Evolutionary conservation across 2,888 invertebrate genomes (phyloP), one percentile per base, ranked within the genome.

Genomic region (Baronia brevicornis): DNA sequence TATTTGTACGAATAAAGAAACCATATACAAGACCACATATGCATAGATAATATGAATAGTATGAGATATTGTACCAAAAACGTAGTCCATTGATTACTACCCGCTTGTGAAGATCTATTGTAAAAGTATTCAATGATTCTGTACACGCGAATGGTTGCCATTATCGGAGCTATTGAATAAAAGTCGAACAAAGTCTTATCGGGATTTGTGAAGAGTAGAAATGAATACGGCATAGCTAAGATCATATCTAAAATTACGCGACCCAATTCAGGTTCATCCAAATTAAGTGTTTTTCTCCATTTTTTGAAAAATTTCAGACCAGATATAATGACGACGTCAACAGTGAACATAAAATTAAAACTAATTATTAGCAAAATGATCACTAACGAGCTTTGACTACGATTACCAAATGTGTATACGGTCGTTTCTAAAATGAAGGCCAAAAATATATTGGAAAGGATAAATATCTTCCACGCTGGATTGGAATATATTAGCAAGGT

Each of bases 1-100:
- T 52, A 51, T 52, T 58, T 67, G 38, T 75, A 69, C 1, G 84
- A 67, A 49, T 75, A 69, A 13, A 82, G 49, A 52, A 68, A 84
- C 82, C 84, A 84, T 12, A 84, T 54, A 41, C 85, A 84, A 6
- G 84, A 75, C 64, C 75, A 72, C 3, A 75, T 73, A 44, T 86
- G 86, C 5, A 78, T 72, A 13, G 75, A 69, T 8, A 85, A 38
- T 21, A 82, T 42, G 36, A 86, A 74, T 13, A 79, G 62, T 42
- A 74, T 70, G 1, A 84, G 54, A 44, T 84, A 85, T 48, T 85
- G 80, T n/a, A 73, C 66, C 23, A 84, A 53, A 47, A 84, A 84
- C 11, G 77, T 75, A 7, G 73, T 73, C 77, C 82, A 82, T 48
- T 82, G 84, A 48, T 82, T 82, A 32, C 77, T 74, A 10, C 84